phyloP scores from a whole-genome alignment of 2,888 invertebrate genomes.

The Notodonta ziczac region DNA sequence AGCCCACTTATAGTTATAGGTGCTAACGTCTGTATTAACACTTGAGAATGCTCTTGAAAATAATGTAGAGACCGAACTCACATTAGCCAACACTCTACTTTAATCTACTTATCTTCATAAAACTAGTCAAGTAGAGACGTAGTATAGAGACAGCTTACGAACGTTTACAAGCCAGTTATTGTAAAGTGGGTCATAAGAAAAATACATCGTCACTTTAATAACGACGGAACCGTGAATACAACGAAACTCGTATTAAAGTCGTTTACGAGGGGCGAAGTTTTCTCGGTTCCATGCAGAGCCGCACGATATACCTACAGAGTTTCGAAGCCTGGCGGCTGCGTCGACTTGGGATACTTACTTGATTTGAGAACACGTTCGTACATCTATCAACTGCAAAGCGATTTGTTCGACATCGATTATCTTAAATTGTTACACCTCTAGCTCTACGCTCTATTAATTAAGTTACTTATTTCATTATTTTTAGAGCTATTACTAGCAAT shows the following conservation, averaged over 20 bases:
- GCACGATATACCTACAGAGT: conserved; percentile 49
- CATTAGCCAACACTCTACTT: too few species aligned
- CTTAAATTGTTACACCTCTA: not conserved
- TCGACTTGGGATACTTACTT: conserved; percentile 47
- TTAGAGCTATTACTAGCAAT: too few species aligned
- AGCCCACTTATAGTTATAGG: too few species aligned
- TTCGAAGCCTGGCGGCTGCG: conserved; percentile 51
- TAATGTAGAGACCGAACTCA: too few species aligned
- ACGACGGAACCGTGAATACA: conserved; percentile 62
- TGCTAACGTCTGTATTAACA: too few species aligned
- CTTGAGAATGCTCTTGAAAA: too few species aligned
- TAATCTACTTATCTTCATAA: too few species aligned
- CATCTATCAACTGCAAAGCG: conserved; percentile 49
- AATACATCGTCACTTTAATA: conserved; percentile 61
- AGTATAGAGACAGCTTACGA: not conserved
- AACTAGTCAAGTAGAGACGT: too few species aligned
- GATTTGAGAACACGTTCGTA: conserved; percentile 46
- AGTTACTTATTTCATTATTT: too few species aligned
- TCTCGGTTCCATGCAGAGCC: conserved; percentile 54
- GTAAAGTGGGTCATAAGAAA: conserved; percentile 36
- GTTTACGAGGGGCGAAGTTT: conserved; percentile 62
- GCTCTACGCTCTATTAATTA: not conserved
- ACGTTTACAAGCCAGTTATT: not conserved
- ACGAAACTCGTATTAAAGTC: conserved; percentile 70
- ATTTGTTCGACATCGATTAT: conserved; percentile 32